Conservation (phyloP, 2,113 vertebrate genomes). For the Orientallactaga bullata region DNA sequence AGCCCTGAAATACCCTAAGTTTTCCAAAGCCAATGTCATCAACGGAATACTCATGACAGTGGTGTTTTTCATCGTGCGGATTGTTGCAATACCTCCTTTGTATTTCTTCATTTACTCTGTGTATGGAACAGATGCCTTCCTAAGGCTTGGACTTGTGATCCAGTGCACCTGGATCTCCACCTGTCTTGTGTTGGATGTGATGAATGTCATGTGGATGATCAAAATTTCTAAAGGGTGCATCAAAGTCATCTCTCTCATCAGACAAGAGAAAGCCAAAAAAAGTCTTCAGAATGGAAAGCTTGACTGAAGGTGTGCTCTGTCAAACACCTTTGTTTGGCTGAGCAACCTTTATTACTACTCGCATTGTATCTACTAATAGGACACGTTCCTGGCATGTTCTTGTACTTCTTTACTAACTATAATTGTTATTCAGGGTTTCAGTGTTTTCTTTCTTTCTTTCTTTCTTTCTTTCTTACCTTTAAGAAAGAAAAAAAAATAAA, state of each 20-base stretch:
- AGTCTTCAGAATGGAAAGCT: slow-evolving; percentile 94
- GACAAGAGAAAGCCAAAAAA: slow-evolving; percentile 83
- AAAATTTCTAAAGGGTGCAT: slow-evolving; percentile 96
- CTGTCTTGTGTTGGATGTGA: slow-evolving; percentile 94
- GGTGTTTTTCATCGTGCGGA: slow-evolving; percentile 96
- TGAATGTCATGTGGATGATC: slow-evolving; percentile 99
- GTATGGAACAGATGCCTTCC: slow-evolving; percentile 94
- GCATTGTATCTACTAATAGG: slow-evolving; percentile 73
- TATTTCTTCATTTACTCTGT: slow-evolving; percentile 91
- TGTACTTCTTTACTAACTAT: slow-evolving; percentile 80
- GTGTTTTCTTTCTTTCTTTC: slow-evolving; percentile 64
- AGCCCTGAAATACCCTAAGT: slow-evolving; percentile 94
- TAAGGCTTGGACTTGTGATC: slow-evolving; percentile 89
- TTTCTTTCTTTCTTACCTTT: slow-evolving; percentile 75
- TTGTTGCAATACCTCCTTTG: slow-evolving; percentile 94
- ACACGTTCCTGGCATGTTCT: slow-evolving; percentile 80
- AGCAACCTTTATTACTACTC: slow-evolving; percentile 69
- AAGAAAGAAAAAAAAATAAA: slow-evolving; percentile 80
- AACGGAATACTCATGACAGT: slow-evolving; percentile 97
- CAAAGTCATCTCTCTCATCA: slow-evolving; percentile 92
- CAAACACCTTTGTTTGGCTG: slow-evolving; percentile 37
- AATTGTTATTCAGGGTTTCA: slow-evolving; percentile 71
- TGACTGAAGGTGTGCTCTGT: slow-evolving; percentile 85
- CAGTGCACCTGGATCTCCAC: slow-evolving; percentile 94
- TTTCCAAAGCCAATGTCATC: slow-evolving; percentile 94